Evolutionary conservation across 2,113 vertebrate species (phyloP), one percentile per base, ranked within the genome.

Genomic region (Phaethon lepturus): DNA sequence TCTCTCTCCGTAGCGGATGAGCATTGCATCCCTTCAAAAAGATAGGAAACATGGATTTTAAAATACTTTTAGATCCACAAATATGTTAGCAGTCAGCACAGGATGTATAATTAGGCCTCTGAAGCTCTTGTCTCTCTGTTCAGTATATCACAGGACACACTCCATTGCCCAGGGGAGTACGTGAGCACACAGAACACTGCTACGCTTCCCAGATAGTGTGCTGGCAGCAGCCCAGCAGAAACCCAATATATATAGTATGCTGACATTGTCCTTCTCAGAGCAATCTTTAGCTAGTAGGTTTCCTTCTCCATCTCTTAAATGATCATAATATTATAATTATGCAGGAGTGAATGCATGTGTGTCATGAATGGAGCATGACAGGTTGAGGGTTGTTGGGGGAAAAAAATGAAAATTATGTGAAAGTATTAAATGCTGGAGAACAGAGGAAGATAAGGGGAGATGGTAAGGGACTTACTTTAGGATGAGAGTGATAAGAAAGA

Each of bases 191-290:
- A 50, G 55, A 22, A 44, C 1, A 1, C 13, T 66, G 50, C 47
- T 45, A 0, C 1, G 1, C 12, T 62, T 78, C 42, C 49, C 50
- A 45, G 45, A 25, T 11, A 1, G 0, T 22, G 40, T 49, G 33
- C 50, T 82, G 35, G 23, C 5, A 59, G 33, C 72, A 76, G 16
- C 31, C n/a, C 45, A 26, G 29, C 75, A 60, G 45, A 88, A 96
- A 71, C 17, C 20, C 6, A 26, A 2, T 56, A 33, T 11, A 20
- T 31, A 49, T 1, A 42, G 14, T 17, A 58, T 22, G 64, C 28
- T 74, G 47, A 16, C 19, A 3, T n/a, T 47, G 10, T 26, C 33
- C 31, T 11, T 76, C 50, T 49, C 16, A 38, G 73, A 86, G 23
- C 33, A 66, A 10, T 55, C 35, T 50, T 75, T 17, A 38, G 38